Evolutionary conservation across 2,113 vertebrate genomes (phyloP).

Genomic region (Cyanistes caeruleus): DNA sequence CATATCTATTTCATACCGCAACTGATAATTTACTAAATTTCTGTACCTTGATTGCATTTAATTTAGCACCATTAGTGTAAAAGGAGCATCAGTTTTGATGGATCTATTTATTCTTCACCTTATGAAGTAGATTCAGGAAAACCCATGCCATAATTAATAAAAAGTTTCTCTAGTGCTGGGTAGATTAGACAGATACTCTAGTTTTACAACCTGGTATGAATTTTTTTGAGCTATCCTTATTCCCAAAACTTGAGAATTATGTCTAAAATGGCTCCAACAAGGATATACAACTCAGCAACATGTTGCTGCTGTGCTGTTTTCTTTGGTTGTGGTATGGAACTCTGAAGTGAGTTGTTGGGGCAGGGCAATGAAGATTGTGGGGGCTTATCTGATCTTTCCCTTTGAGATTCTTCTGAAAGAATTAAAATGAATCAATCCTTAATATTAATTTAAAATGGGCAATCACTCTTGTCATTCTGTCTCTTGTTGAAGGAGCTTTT

Average conservation of each 20-base stretch:
- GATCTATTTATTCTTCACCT: neutral
- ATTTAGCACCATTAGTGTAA: neutral
- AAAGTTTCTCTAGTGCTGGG: neutral
- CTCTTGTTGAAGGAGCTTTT: constrained; percentile 37
- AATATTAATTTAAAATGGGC: constrained; percentile 49
- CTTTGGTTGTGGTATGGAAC: constrained; percentile 1
- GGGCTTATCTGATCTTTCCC: constrained; percentile 18
- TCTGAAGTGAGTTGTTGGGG: neutral
- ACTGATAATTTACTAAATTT: neutral
- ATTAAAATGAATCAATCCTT: constrained; percentile 44
- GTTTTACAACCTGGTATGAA: neutral
- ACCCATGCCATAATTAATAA: neutral
- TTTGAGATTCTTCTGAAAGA: constrained; percentile 56
- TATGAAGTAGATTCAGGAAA: neutral
- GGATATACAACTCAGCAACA: neutral
- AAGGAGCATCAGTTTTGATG: neutral
- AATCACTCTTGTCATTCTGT: constrained; percentile 56
- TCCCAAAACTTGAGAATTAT: neutral
- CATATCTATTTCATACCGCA: neutral
- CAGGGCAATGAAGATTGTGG: constrained; percentile 25
- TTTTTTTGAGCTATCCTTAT: neutral
- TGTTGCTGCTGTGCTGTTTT: neutral
- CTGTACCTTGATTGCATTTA: neutral
- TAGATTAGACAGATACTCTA: neutral
- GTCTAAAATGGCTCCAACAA: neutral